Base-by-base conservation (phyloP, 2,113 vertebrate genomes). In the Scomber colias region DNA sequence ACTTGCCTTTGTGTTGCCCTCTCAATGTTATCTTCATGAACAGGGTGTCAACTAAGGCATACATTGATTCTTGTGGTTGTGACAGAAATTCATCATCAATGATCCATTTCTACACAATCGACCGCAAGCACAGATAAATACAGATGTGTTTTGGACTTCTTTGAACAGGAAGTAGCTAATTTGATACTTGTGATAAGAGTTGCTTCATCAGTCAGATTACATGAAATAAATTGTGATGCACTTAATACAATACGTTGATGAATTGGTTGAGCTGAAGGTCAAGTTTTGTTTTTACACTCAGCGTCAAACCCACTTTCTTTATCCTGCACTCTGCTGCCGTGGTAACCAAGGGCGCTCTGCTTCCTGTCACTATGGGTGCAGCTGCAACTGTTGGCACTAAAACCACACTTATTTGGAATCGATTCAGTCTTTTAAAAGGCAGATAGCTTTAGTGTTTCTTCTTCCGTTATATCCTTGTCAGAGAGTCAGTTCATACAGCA, bases 1-100 rank as follows among this genome's bases (percentile, higher is more conserved):
- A 57, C 76, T 70, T 90, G 92, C 91, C 91, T 92, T 82, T 90
- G 91, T 93, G 85, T 92, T 92, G 91, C 88, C 89, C 87, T 90
- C 21, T 92, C 90, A 88, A 71, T 69, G 62, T 19, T 0, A 14
- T 46, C 27, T 4, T 87, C 46, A 46, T 92, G 91, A 92, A 84
- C 19, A 51, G 87, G 90, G 92, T 93, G 86, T 89, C 92, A 13
- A 74, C 68, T 71, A 72, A 91, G 89, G 91, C 90, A 67, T 67
- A 91, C 89, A 92, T 72, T 82, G 68, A 92, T 68, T 90, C 70
- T 89, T 84, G 85, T 60, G 65, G 89, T 78, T 77, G 85, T 86
- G 78, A 82, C 44, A 65, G 84, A 81, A 91, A 88, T 87, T 48
- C 31, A 82, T 91, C 78, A 50, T 69, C 54, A 7, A 49, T 49